Conservation (phyloP, 2,888 invertebrate genomes). For the Bhutanitis thaidina region DNA sequence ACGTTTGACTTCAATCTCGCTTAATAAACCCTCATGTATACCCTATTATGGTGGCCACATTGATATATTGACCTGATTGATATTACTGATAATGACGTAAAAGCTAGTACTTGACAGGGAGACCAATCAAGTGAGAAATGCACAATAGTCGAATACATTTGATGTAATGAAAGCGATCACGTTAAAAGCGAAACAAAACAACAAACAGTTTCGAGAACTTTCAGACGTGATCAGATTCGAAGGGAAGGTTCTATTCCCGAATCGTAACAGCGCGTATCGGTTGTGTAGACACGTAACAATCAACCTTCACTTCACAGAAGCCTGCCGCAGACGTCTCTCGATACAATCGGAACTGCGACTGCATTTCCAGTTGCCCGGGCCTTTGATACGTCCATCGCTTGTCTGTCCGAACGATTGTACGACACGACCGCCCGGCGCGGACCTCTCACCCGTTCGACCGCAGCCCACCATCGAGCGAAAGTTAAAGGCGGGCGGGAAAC, state of each 20-base stretch:
- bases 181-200: too few relatives aligned
- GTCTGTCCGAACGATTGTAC: constrained; percentile 74
- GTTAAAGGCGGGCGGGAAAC: constrained; percentile 33
- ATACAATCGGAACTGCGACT: constrained; percentile 76
- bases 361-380: constrained; percentile 67
- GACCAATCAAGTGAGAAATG: too few relatives aligned
- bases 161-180: too few relatives aligned
- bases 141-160: too few relatives aligned
- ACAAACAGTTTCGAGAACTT: background rate
- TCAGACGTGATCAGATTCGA: constrained; percentile 23
- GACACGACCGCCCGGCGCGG: constrained; percentile 46
- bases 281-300: constrained; percentile 68
- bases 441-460: constrained; percentile 38
- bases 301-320: constrained; percentile 66
- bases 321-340: constrained; percentile 70
- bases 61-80: too few relatives aligned
- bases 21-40: too few relatives aligned
- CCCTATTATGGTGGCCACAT: too few relatives aligned
- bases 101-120: too few relatives aligned
- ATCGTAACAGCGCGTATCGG: constrained; percentile 59
- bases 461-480: constrained; percentile 24
- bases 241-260: constrained; percentile 37
- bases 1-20: too few relatives aligned
- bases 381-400: constrained; percentile 78
- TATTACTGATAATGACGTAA: too few relatives aligned